Evolutionary conservation across 2,797 vertebrate genomes (phyloP).

Genomic region (Neostethus bicornis): DNA sequence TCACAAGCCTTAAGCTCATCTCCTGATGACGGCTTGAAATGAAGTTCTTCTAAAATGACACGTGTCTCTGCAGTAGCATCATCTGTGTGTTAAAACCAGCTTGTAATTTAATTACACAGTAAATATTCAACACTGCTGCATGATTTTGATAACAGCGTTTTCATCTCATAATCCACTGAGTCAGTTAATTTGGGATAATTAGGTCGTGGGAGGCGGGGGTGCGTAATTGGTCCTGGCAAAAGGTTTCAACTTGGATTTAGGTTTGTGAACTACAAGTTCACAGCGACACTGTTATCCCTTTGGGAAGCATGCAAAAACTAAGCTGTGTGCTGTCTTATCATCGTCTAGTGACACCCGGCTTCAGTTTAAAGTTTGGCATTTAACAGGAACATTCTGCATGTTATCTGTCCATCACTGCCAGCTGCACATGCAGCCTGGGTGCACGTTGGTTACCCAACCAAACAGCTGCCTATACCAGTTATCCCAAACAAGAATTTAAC

Average conservation of each 20-base stretch:
- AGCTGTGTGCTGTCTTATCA: conserved; percentile 38
- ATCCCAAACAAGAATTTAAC: too few relatives aligned
- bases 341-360: conserved; percentile 27
- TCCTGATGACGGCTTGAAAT: neutral
- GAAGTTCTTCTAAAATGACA: neutral
- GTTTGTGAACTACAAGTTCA: conserved; percentile 37
- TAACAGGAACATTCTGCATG: neutral
- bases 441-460: neutral
- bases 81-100: conserved; percentile 27
- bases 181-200: conserved; percentile 64
- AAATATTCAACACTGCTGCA: conserved; percentile 48
- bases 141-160: conserved; percentile 58
- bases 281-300: conserved; percentile 22
- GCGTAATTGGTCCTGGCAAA: conserved; percentile 56
- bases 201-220: conserved; percentile 40
- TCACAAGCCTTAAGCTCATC: neutral
- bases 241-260: conserved; percentile 47
- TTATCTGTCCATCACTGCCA: neutral
- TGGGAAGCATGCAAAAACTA: conserved; percentile 6
- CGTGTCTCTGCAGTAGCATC: conserved; percentile 8
- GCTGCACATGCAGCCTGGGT: neutral
- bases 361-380: conserved; percentile 15
- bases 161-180: conserved; percentile 57
- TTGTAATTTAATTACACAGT: conserved; percentile 44
- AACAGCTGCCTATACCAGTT: neutral